Conservation (phyloP, 2,888 invertebrate genomes). For the Cotesia congregata region DNA sequence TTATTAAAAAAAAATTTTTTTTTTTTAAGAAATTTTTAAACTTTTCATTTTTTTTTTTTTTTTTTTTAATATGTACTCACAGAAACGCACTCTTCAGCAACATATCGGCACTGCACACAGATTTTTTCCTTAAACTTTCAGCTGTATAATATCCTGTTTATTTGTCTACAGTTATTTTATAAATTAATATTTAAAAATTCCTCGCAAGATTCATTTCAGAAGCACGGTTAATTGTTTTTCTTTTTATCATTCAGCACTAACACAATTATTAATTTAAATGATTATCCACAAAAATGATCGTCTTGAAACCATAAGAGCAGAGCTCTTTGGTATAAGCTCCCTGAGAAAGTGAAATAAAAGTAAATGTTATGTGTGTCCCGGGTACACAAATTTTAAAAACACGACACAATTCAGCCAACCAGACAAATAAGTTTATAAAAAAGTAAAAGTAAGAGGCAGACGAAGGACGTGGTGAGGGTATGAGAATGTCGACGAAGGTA, state of each 20-base stretch:
- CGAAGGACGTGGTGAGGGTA: constrained; percentile 69
- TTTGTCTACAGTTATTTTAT: constrained; percentile 24
- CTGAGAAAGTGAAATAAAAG: constrained; percentile 28
- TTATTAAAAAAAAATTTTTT: neutral
- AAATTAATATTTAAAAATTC: neutral
- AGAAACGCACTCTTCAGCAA: constrained; percentile 62
- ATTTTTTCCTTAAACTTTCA: neutral
- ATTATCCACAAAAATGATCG: constrained; percentile 25
- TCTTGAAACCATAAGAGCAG: constrained; percentile 6
- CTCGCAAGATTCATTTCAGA: neutral
- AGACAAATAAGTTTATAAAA: constrained; percentile 53
- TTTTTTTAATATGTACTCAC: constrained; percentile 58
- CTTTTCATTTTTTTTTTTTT: constrained; percentile 1
- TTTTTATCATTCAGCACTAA: constrained; percentile 7
- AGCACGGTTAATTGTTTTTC: neutral
- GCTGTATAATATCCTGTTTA: constrained; percentile 41
- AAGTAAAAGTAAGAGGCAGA: constrained; percentile 68
- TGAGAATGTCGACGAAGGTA: constrained; percentile 68
- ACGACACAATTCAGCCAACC: constrained; percentile 42
- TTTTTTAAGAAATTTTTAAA: neutral
- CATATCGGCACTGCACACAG: constrained; percentile 62
- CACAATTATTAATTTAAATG: neutral
- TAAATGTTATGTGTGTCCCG: constrained; percentile 18
- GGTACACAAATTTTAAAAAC: constrained; percentile 42
- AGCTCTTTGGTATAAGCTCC: constrained; percentile 17